Percentiles rank a stretch among this genome's conserved stretches.
phyloP scores from a whole-genome alignment of 1,140 invertebrate genomes.

The Thaumatotibia leucotreta region DNA sequence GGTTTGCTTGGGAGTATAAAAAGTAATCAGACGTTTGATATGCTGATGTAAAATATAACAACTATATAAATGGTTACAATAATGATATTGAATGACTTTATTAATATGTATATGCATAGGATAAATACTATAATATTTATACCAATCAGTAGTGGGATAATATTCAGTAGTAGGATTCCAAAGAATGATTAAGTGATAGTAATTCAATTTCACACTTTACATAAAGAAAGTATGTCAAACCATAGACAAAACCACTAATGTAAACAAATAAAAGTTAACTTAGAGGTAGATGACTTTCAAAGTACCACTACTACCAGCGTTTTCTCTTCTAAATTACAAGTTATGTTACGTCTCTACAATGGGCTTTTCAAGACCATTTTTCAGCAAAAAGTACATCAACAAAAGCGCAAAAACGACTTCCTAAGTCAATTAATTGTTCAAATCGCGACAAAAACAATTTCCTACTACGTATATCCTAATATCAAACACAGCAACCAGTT shows the following conservation, averaged over 20 bases:
- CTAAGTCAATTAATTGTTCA: background rate
- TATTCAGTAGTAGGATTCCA: background rate
- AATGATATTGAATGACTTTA: too few relatives aligned
- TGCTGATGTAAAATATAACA: too few relatives aligned
- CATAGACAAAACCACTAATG: background rate
- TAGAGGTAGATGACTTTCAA: background rate
- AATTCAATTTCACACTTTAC: slow-evolving; percentile 6
- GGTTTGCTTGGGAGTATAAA: too few relatives aligned
- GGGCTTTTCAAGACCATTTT: background rate
- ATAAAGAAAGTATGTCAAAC: slow-evolving; percentile 7
- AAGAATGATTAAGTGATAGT: background rate
- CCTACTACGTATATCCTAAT: background rate
- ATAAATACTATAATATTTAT: too few relatives aligned
- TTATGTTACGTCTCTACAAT: background rate
- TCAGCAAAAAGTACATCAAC: background rate
- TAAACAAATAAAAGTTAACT: background rate
- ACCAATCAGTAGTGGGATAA: too few relatives aligned
- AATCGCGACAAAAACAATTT: background rate
- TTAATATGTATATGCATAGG: too few relatives aligned
- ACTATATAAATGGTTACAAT: too few relatives aligned
- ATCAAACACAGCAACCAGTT: background rate
- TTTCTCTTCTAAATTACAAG: background rate
- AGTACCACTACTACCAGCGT: background rate
- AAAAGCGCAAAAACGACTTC: background rate
- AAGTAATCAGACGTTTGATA: too few relatives aligned